Percentiles rank a stretch among this genome's conserved stretches.
These are phyloP conservation scores for Trichomycterus rosablanca DNA, from an alignment of 2,113 vertebrate species.

Conservation along the genomic window DNA sequence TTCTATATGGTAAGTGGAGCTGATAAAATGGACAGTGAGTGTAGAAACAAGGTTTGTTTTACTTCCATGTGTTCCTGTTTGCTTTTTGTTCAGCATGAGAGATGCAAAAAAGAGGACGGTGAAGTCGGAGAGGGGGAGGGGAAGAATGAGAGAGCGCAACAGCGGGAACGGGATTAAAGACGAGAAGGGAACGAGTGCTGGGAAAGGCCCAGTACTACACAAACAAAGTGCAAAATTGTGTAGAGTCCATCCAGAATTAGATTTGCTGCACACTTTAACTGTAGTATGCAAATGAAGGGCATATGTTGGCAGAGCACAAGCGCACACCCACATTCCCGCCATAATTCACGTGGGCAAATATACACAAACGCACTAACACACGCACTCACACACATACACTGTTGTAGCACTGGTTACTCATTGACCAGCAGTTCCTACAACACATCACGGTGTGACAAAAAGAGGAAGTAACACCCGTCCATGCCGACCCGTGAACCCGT, in stretches of 20 bases:
- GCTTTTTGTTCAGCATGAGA: neutral
- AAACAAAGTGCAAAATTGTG: neutral
- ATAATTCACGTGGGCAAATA: slow-evolving; percentile 15
- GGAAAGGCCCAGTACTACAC: neutral
- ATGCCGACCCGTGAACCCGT: slow-evolving; percentile 24
- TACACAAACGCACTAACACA: slow-evolving; percentile 4
- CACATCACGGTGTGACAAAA: slow-evolving; percentile 38
- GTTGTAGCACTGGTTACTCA: slow-evolving; percentile 26
- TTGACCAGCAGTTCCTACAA: slow-evolving; percentile 37
- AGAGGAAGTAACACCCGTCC: slow-evolving; percentile 46
- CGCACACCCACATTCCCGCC: neutral
- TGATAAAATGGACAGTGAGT: too few species aligned
- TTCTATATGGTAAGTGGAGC: too few species aligned
- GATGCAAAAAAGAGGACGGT: neutral
- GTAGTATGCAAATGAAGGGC: slow-evolving; percentile 12
- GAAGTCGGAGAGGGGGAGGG: neutral
- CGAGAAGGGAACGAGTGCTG: neutral
- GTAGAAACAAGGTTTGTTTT: neutral
- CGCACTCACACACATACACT: slow-evolving; percentile 17
- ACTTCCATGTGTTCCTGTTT: neutral
- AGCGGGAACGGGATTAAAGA: slow-evolving; percentile 1
- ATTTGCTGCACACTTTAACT: neutral
- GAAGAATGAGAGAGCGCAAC: neutral
- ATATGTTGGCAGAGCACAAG: slow-evolving; percentile 14
- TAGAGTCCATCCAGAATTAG: neutral